phyloP scores from a whole-genome alignment of 2,797 vertebrate species.

The Liasis olivaceus region DNA sequence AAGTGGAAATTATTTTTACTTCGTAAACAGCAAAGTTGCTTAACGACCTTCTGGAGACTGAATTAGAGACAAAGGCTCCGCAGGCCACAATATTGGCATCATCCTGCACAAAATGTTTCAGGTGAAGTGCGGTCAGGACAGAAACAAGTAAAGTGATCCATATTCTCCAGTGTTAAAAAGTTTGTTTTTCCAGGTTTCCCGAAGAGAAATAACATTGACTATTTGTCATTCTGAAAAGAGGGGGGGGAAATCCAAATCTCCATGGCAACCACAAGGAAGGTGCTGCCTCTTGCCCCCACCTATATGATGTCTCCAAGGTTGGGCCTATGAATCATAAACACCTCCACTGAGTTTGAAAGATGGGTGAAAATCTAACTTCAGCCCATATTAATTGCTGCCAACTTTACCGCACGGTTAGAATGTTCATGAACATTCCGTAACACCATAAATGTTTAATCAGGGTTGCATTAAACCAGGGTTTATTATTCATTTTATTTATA shows the following conservation, averaged over 20 bases:
- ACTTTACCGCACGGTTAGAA: not conserved
- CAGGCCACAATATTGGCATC: not conserved
- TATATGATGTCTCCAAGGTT: not conserved
- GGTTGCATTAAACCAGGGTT: not conserved
- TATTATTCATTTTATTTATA: no score
- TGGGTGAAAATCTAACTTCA: not conserved
- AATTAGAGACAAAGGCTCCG: not conserved
- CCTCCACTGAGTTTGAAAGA: not conserved
- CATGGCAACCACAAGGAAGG: not conserved
- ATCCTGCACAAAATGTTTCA: not conserved
- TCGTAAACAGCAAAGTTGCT: not conserved
- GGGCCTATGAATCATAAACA: not conserved
- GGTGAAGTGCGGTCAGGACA: not conserved
- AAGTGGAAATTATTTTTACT: not conserved
- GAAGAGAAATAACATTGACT: not conserved
- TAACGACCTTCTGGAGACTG: not conserved
- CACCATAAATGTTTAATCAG: not conserved
- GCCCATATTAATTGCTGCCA: not conserved
- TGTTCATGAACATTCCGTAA: not conserved
- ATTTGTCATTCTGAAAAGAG: not conserved
- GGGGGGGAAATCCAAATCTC: not conserved
- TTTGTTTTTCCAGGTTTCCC: not conserved
- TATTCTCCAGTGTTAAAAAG: not conserved
- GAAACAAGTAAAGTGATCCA: not conserved
- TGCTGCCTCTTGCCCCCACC: not conserved